Evolutionary conservation across 2,797 vertebrate species (phyloP).

Genomic region (Galagoides demidoff): DNA sequence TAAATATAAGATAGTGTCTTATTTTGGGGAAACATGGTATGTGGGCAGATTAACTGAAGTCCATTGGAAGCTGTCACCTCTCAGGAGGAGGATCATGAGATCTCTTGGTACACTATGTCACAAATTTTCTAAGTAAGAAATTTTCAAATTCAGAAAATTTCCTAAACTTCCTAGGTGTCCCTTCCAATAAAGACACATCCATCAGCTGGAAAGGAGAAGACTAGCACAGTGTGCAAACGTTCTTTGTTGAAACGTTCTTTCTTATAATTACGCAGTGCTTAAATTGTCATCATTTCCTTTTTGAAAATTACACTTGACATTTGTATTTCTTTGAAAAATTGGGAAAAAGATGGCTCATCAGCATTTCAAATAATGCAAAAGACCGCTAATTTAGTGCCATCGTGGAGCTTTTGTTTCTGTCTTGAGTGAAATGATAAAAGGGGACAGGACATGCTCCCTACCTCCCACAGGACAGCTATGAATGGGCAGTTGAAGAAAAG

Average conservation of each 20-base stretch:
- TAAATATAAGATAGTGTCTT: too few species aligned
- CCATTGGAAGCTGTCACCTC: neutral
- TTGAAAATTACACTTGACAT: constrained; percentile 55
- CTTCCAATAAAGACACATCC: neutral
- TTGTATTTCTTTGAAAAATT: constrained; percentile 49
- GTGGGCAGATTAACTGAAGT: neutral
- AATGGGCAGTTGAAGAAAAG: constrained; percentile 28
- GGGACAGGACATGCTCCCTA: neutral
- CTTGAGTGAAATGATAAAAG: constrained; percentile 24
- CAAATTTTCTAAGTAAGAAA: neutral
- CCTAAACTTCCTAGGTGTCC: neutral
- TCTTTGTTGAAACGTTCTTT: constrained; percentile 34
- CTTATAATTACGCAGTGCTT: neutral
- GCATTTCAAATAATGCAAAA: constrained; percentile 37
- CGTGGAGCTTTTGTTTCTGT: constrained; percentile 24
- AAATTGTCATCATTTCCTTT: constrained; percentile 49
- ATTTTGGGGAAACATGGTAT: too few species aligned
- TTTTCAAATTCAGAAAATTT: neutral
- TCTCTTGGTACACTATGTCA: neutral
- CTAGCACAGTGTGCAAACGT: neutral
- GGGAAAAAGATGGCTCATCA: constrained; percentile 24
- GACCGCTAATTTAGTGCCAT: constrained; percentile 36
- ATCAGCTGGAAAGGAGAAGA: neutral
- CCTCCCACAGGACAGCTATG: neutral
- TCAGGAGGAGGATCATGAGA: neutral